A percentile compares a stretch with the other conserved stretches of the same genome.
phyloP scores from a whole-genome alignment of 2,797 vertebrate species.

The Thunnus albacares region DNA sequence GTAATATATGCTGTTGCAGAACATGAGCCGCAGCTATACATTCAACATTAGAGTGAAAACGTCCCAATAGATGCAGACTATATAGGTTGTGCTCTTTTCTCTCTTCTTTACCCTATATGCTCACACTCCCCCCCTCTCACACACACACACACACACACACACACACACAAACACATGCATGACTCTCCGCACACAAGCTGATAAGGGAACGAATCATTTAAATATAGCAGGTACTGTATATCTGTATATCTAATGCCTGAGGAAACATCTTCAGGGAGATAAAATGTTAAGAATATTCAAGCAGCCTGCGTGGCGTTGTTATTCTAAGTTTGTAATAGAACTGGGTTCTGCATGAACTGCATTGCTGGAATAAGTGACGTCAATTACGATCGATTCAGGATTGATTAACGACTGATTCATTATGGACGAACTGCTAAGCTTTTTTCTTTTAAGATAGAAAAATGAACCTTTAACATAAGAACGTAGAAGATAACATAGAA shows the following conservation, averaged over 20 bases:
- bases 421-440: neutral
- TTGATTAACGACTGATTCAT: constrained; percentile 19
- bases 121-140: neutral
- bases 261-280: constrained; percentile 29
- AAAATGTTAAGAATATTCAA: constrained; percentile 37
- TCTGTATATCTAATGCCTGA: constrained; percentile 33
- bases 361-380: neutral
- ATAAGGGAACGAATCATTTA: constrained; percentile 54
- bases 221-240: constrained; percentile 31
- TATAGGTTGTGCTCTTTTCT: constrained; percentile 3
- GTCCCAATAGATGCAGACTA: neutral
- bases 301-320: constrained; percentile 1
- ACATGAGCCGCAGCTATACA: neutral
- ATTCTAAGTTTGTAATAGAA: constrained; percentile 7
- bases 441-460: too few relatives aligned
- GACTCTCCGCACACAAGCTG: constrained; percentile 40
- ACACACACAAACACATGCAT: constrained; percentile 2
- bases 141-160: constrained; percentile 9
- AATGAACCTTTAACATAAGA: too few relatives aligned
- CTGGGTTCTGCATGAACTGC: neutral
- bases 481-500: neutral
- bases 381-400: neutral
- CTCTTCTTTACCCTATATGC: neutral
- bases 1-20: constrained; percentile 6
- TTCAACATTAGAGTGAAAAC: constrained; percentile 1